Percentiles rank a stretch among this genome's conserved stretches.
phyloP scores from a whole-genome alignment of 2,888 invertebrate genomes.

The Acleris emargana region DNA sequence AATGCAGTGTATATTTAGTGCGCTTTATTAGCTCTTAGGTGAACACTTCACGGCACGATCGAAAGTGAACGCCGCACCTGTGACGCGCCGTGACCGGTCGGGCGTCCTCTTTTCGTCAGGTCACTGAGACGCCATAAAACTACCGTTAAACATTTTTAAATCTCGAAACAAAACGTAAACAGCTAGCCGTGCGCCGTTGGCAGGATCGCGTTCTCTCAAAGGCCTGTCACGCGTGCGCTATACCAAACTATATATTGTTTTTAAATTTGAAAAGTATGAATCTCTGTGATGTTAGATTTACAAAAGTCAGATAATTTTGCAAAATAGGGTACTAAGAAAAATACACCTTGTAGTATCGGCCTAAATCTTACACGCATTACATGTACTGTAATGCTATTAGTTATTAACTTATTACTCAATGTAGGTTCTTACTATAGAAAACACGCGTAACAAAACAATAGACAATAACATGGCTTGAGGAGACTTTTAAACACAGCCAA shows the following conservation, averaged over 20 bases:
- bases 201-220: constrained; percentile 35
- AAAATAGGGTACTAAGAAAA: no score
- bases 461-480: no score
- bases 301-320: no score
- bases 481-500: neutral
- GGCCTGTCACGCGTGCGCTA: neutral
- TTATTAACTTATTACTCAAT: no score
- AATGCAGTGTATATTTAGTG: neutral
- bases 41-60: constrained; percentile 43
- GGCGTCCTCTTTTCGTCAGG: constrained; percentile 62
- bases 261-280: no score
- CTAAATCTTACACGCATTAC: no score
- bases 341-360: no score
- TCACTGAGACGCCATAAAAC: constrained; percentile 64
- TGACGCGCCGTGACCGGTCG: constrained; percentile 68
- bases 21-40: neutral
- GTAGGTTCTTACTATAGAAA: no score
- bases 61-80: constrained; percentile 81
- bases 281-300: no score
- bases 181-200: constrained; percentile 14
- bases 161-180: constrained; percentile 43
- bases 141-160: constrained; percentile 64
- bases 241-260: no score
- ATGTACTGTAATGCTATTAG: no score
- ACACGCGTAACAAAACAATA: no score